Evolutionary conservation across 2,888 invertebrate genomes (phyloP).

Genomic region (Palloptera scutellata): DNA sequence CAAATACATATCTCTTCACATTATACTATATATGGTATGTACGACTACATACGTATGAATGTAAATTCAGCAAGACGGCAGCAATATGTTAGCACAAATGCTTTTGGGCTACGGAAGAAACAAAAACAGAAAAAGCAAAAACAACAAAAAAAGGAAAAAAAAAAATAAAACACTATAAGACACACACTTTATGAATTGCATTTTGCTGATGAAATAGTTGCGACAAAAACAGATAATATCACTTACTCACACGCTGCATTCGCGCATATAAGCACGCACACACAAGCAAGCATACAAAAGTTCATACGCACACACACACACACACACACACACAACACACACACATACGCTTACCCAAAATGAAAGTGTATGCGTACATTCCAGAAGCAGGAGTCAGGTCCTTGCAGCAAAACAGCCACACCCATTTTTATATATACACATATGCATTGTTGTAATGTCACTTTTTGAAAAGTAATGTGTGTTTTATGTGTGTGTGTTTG

Average conservation of each 20-base stretch:
- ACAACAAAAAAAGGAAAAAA: background rate
- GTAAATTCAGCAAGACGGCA: slow-evolving; percentile 12
- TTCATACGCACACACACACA: slow-evolving; percentile 5
- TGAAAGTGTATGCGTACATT: no score
- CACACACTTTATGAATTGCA: slow-evolving; percentile 29
- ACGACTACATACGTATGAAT: slow-evolving; percentile 40
- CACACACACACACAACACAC: background rate
- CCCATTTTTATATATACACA: slow-evolving; percentile 1
- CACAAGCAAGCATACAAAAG: background rate
- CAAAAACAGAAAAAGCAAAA: background rate
- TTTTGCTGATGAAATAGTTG: slow-evolving; percentile 27
- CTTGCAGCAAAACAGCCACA: slow-evolving; percentile 20
- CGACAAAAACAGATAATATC: slow-evolving; percentile 27
- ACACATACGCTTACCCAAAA: slow-evolving; percentile 46
- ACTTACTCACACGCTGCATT: slow-evolving; percentile 45
- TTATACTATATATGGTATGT: background rate
- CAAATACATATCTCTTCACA: no score
- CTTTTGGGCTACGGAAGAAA: slow-evolving; percentile 15
- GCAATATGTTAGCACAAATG: background rate
- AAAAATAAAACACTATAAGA: slow-evolving; percentile 7
- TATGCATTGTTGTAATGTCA: no score
- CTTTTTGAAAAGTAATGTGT: no score
- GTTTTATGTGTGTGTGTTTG: background rate
- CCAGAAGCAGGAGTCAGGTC: slow-evolving; percentile 23
- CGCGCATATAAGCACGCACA: background rate